phyloP scores from a whole-genome alignment of 2,888 invertebrate genomes.

The Clusia tigrina region DNA sequence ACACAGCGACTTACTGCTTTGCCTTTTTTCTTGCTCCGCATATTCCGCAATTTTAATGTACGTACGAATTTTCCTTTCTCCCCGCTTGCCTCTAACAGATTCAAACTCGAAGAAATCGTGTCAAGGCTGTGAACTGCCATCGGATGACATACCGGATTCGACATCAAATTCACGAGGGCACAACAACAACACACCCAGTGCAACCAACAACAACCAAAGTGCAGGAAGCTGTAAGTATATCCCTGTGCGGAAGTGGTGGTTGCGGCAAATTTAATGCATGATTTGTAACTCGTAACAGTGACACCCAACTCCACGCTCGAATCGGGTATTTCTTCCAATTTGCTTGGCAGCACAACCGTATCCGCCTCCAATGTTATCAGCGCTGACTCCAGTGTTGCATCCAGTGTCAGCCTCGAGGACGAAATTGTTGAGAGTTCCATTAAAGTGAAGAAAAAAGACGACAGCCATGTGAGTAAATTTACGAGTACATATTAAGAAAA shows the following conservation, averaged over 20 bases:
- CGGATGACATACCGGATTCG: conserved; percentile 76
- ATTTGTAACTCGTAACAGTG: conserved; percentile 41
- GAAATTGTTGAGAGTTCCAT: conserved; percentile 62
- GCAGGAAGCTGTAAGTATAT: conserved; percentile 61
- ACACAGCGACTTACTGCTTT: background rate
- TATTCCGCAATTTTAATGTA: conserved; percentile 14
- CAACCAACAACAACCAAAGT: conserved; percentile 76
- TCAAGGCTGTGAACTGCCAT: conserved; percentile 81
- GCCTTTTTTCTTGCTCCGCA: background rate
- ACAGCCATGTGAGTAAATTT: conserved; percentile 53
- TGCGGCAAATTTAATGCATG: background rate
- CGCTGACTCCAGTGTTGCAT: conserved; percentile 67
- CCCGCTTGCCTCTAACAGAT: conserved; percentile 55
- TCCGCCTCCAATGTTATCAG: conserved; percentile 65
- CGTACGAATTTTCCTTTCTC: conserved; percentile 22
- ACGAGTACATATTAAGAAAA: too few relatives aligned
- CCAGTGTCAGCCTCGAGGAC: conserved; percentile 64
- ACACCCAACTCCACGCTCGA: conserved; percentile 65
- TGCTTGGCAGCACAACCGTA: conserved; percentile 78
- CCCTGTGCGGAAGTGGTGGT: background rate
- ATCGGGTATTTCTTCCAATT: conserved; percentile 67
- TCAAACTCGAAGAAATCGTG: conserved; percentile 73
- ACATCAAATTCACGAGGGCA: conserved; percentile 72
- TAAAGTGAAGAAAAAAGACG: conserved; percentile 65
- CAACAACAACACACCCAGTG: conserved; percentile 83